A percentile compares a stretch with the other conserved stretches of the same genome.
phyloP scores from a whole-genome alignment of 2,888 invertebrate genomes.

The Homarus gammarus region DNA sequence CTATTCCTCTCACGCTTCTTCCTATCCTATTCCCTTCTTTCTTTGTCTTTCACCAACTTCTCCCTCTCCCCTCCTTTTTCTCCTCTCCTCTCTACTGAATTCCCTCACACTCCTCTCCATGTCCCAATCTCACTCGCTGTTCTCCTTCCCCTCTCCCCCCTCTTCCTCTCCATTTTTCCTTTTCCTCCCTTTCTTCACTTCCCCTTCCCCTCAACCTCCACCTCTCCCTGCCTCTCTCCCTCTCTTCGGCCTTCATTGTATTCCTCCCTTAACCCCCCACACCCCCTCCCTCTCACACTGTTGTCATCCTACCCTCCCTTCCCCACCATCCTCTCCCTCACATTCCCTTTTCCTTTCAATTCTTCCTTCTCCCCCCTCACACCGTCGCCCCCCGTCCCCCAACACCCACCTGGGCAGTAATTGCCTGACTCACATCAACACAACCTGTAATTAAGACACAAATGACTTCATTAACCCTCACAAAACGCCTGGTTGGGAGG shows the following conservation, averaged over 20 bases:
- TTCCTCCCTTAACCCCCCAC: not conserved
- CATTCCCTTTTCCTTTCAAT: not conserved
- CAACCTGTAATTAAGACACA: slow-evolving; percentile 26
- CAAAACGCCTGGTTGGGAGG: not conserved
- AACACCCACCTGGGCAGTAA: not conserved
- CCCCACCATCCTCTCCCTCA: not conserved
- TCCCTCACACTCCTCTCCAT: no score
- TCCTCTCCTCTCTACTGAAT: no score
- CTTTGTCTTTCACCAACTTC: no score
- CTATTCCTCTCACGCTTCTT: no score
- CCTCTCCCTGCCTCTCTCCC: not conserved
- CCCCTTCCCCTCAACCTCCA: not conserved
- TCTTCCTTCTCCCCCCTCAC: slow-evolving; percentile 3
- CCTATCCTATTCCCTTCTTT: no score
- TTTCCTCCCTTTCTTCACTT: not conserved
- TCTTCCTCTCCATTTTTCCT: not conserved
- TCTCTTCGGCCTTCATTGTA: not conserved
- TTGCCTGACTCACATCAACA: not conserved
- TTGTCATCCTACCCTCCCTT: not conserved
- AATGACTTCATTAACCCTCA: slow-evolving; percentile 39
- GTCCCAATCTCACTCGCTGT: no score
- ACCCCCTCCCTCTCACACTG: not conserved
- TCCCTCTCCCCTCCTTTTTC: no score
- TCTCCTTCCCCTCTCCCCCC: not conserved
- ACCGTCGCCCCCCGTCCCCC: not conserved